Base-by-base conservation (phyloP, 1,140 invertebrate genomes). In the Drosophila rhopaloa region DNA sequence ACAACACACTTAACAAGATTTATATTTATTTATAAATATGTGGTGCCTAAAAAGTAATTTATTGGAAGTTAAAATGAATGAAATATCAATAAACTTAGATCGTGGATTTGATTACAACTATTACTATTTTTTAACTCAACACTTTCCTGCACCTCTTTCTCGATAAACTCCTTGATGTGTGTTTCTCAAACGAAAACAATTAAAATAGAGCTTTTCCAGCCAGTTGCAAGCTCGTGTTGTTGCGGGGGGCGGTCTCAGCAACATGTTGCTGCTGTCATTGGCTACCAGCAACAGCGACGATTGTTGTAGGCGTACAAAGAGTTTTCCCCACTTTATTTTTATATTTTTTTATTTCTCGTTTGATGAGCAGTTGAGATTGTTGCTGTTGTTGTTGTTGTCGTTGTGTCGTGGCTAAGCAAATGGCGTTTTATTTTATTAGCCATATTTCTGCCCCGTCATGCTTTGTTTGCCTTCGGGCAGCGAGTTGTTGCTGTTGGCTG, bases 391-490 rank as follows among this genome's bases (percentile, higher is more conserved):
- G 29, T 6, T 32, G 29, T 32, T 32, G 29, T 32, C 29, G 29
- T 32, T 32, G 29, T 32, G 67, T 43, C 61, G 58, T 57, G 73
- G 78, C 65, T 58, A 70, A 71, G 67, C 72, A 86, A 86, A 86
- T 86, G 83, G 82, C 83, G 82, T 86, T 83, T 88, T 86, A 86
- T 88, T 86, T 88, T 88, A 86, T 86, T 86, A 86, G 82, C 82
- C 82, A 86, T 86, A 88, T 86, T 86, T 86, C 58, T 88, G 83
- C 83, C 40, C 50, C 78, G 83, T 86, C 82, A 86, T 86, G 83
- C 83, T 79, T 88, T 86, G 83, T 86, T 86, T 86, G 79, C 82
- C 60, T 81, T 75, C 48, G 55, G 63, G 65, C 60, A 54, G 50
- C 68, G 50, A 40, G 57, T 74, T 70, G 56, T 29, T 51, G 57